A percentile compares a stretch with the other conserved stretches of the same genome.
Evolutionary conservation across 1,140 invertebrate species (phyloP).

Genomic region (Lysiphlebus fabarum): DNA sequence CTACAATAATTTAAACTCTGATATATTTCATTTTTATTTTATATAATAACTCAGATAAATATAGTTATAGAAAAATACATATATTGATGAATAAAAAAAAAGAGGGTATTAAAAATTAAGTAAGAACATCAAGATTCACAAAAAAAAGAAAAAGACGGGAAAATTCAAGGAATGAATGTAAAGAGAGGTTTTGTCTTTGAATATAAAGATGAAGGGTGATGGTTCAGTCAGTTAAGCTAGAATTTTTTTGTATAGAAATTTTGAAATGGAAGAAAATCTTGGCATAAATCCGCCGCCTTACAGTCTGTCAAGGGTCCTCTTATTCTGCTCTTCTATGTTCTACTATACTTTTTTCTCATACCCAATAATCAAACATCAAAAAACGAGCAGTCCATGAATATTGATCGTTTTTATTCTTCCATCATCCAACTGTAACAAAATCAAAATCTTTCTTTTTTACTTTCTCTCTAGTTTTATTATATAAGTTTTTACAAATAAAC

Average conservation of each 20-base stretch:
- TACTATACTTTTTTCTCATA: constrained; percentile 31
- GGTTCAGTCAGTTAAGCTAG: not conserved
- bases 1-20: no score
- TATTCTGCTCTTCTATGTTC: constrained; percentile 15
- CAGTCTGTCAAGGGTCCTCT: constrained; percentile 25
- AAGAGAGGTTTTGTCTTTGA: constrained; percentile 8
- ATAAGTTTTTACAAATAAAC: constrained; percentile 1
- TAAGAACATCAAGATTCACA: no score
- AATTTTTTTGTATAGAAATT: constrained; percentile 18
- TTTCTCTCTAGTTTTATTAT: constrained; percentile 16
- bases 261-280: constrained; percentile 49
- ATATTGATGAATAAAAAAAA: no score
- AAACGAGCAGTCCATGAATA: constrained; percentile 50
- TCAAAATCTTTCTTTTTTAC: constrained; percentile 16
- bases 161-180: not conserved
- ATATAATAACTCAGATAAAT: no score
- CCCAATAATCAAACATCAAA: not conserved
- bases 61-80: no score
- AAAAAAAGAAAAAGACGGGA: constrained; percentile 1
- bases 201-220: not conserved
- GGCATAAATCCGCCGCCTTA: constrained; percentile 48
- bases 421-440: constrained; percentile 10
- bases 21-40: no score
- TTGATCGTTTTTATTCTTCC: constrained; percentile 50
- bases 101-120: no score